Base-by-base conservation (phyloP, 2,113 vertebrate genomes). In the Labeo rohita region DNA sequence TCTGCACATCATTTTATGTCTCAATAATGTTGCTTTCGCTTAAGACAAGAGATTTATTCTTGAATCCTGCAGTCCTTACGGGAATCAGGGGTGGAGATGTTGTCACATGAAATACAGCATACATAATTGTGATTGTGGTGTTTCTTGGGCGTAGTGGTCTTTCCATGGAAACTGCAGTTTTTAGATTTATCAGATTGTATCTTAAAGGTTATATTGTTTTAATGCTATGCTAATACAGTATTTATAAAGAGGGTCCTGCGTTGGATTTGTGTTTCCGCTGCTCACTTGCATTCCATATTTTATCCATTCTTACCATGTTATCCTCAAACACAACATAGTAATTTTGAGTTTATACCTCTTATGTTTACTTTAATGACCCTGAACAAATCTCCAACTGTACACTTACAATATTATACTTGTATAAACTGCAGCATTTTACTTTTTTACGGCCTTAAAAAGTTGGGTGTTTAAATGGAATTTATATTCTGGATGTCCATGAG, bases 21-120 rank as follows among this genome's bases (percentile, higher is more conserved):
- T 84, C 12, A 50, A 54, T 16, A 70, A 72, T 8, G 21, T n/a
- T 52, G 74, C 45, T 78, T 85, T 43, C 63, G 18, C 10, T 45
- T 45, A 21, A 85, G 52, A 75, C 43, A 9, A 52, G 59, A 66
- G 84, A n/a, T 43, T 66, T 66, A n/a, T 13, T 28, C 28, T 28
- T 56, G 13, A 21, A 56, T 50, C 49, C 18, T 56, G 47, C 54
- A 61, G 54, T 4, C 11, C 61, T 43, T 39, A 16, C 18, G 54
- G 16, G 34, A 16, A 78, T 78, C 50, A 39, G 16, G 21, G 1
- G 36, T 23, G 54, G 21, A 45, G 54, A 80, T 61, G 10, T 8
- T n/a, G 45, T 81, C 23, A 81, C 79, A 11, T 49, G 12, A 75
- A 87, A 66, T 73, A 28, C 63, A 87, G 2, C 23, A 43, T 65